Evolutionary conservation across 2,113 vertebrate genomes (phyloP), one percentile per base, ranked within the genome.

Genomic region (Phyllopteryx taeniolatus): DNA sequence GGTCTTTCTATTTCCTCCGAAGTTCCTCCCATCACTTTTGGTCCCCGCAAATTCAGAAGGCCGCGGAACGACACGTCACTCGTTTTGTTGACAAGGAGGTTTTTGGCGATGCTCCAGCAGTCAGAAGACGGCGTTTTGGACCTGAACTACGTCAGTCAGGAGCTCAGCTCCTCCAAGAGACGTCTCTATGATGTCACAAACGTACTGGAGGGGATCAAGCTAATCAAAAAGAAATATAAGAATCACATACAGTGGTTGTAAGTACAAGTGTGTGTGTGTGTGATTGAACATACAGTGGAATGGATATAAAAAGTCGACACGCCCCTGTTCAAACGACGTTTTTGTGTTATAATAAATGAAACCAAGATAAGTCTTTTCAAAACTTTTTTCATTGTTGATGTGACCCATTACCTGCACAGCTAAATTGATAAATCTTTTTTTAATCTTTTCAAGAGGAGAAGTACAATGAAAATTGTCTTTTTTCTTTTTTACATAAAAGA

Each of bases 121-220:
- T 95, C 95, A 1, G 79, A 92, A 1, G 93, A 98, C 14, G 95
- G 96, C 8, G 92, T 97, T 73, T 82, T 99, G 83, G 95, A 99
- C 85, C 83, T 99, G 68, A 99, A 99, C 79, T 78, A 90, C 75
- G 94, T 94, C 0, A 91, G 94, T 11, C 89, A 92, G 72, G 89
- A 94, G 71, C 94, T 99, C 75, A 93, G 94, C 33, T 93, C 94
- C 65, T 91, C 95, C 39, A 98, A 98, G 91, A 94, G 98, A 73
- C 95, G 97, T 61, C 91, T 99, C 75, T 98, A 98, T 0, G 98
- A 99, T 84, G 95, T 99, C 90, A 98, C 95, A 79, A 98, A 99
- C 19, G 96, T 99, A 13, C 88, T 99, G 85, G 95, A 98, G 85
- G 98, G 97, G 57, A 95, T 98, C 86, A 92, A 92, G 13, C 95